phyloP scores from a whole-genome alignment of 2,113 vertebrate species.

The Mohoua ochrocephala region DNA sequence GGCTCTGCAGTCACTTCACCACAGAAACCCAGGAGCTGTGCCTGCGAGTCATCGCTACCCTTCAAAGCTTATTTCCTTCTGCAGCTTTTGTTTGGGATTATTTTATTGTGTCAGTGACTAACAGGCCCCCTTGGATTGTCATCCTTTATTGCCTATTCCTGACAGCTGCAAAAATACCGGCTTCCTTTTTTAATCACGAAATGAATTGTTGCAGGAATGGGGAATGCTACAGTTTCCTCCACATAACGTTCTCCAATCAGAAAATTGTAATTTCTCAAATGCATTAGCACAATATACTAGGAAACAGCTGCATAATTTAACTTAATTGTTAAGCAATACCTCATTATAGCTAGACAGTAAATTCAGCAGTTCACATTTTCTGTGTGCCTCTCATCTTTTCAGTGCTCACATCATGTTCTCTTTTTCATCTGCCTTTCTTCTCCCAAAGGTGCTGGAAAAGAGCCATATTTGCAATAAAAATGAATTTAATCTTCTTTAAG shows the following conservation, averaged over 20 bases:
- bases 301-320: constrained; percentile 76
- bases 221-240: constrained; percentile 57
- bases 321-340: constrained; percentile 68
- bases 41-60: background rate
- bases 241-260: constrained; percentile 33
- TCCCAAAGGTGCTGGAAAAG: constrained; percentile 4
- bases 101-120: constrained; percentile 47
- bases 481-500: background rate
- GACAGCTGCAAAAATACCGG: constrained; percentile 57
- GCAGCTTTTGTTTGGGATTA: constrained; percentile 7
- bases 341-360: constrained; percentile 59
- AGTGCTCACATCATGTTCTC: background rate
- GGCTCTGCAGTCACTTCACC: background rate
- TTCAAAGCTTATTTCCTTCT: background rate
- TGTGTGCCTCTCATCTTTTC: constrained; percentile 10
- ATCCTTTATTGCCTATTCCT: constrained; percentile 44
- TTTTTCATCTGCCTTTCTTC: background rate
- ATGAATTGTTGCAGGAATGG: constrained; percentile 43
- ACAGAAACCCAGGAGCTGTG: background rate
- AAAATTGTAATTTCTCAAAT: constrained; percentile 53
- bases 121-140: constrained; percentile 30
- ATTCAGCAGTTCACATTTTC: constrained; percentile 59
- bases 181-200: constrained; percentile 63
- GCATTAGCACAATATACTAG: constrained; percentile 60
- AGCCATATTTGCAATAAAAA: constrained; percentile 9